phyloP scores from a whole-genome alignment of 1,140 invertebrate species.

The Maniola jurtina region DNA sequence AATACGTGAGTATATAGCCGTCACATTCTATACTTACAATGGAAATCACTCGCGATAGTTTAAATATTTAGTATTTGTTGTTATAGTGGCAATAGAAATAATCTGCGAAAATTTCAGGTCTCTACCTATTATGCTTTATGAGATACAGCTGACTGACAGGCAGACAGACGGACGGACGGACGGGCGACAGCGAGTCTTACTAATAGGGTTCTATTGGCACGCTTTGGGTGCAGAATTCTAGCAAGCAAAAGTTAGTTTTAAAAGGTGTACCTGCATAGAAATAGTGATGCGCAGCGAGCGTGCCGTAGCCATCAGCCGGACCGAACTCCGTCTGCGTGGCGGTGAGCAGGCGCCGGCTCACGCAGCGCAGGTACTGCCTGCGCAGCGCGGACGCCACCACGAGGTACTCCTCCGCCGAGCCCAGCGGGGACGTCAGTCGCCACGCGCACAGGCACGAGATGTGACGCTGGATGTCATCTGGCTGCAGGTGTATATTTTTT shows the following conservation, averaged over 20 bases:
- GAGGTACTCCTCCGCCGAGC: conserved; percentile 39
- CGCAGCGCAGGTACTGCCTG: conserved; percentile 49
- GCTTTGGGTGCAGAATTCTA: no score
- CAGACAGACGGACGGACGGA: no score
- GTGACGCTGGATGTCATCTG: conserved; percentile 64
- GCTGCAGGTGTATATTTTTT: conserved; percentile 33
- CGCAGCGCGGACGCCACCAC: conserved; percentile 42
- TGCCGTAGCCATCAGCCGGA: conserved; percentile 86
- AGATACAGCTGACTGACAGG: no score
- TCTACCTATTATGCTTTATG: no score
- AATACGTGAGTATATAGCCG: no score
- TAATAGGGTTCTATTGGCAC: no score
- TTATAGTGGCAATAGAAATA: no score
- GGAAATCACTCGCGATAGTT: no score
- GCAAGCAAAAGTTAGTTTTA: not conserved
- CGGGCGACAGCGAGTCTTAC: no score
- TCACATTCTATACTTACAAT: no score
- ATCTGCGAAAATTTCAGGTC: no score
- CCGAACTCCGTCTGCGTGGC: conserved; percentile 62
- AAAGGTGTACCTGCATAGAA: conserved; percentile 80
- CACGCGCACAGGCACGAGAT: conserved; percentile 58
- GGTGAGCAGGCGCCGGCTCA: conserved; percentile 39
- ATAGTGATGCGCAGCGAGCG: conserved; percentile 88
- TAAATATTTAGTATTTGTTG: no score
- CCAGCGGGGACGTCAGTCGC: conserved; percentile 49